A percentile compares a stretch with the other conserved stretches of the same genome.
Conservation (phyloP, 2,113 vertebrate genomes). For the Trochalopteron elliotii region DNA sequence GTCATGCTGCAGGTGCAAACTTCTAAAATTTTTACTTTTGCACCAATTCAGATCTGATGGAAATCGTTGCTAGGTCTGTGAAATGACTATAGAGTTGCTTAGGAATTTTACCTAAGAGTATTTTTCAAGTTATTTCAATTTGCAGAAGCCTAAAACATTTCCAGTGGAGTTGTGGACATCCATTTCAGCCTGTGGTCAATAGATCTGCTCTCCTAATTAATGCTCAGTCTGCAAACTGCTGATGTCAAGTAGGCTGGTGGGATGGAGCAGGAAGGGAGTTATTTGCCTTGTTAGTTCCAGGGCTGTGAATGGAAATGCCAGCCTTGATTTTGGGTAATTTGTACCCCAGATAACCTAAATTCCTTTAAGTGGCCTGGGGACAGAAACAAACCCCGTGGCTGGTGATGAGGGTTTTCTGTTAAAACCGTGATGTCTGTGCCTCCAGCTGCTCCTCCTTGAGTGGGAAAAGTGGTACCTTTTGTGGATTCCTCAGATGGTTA, state of each 20-base stretch:
- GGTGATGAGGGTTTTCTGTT: not conserved
- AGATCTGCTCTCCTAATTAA: not conserved
- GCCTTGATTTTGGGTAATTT: not conserved
- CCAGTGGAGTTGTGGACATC: not conserved
- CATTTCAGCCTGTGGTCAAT: not conserved
- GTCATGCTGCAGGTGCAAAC: not conserved
- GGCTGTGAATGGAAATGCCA: not conserved
- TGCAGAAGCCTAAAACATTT: not conserved
- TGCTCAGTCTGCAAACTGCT: not conserved
- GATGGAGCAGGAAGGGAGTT: not conserved
- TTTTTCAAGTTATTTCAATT: slow-evolving; percentile 15
- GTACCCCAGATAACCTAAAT: not conserved
- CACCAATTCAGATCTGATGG: not conserved
- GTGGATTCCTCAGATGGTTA: not conserved
- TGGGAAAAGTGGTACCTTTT: not conserved
- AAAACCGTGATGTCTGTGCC: not conserved
- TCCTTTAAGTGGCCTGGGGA: not conserved
- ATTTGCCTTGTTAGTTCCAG: not conserved
- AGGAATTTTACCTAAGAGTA: not conserved
- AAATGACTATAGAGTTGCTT: not conserved
- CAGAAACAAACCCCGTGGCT: not conserved
- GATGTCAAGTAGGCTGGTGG: not conserved
- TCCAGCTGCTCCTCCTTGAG: not conserved
- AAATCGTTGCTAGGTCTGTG: not conserved
- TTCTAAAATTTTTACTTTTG: not conserved